phyloP scores from a whole-genome alignment of 2,113 vertebrate genomes.

The Ptychochromis oligacanthus region DNA sequence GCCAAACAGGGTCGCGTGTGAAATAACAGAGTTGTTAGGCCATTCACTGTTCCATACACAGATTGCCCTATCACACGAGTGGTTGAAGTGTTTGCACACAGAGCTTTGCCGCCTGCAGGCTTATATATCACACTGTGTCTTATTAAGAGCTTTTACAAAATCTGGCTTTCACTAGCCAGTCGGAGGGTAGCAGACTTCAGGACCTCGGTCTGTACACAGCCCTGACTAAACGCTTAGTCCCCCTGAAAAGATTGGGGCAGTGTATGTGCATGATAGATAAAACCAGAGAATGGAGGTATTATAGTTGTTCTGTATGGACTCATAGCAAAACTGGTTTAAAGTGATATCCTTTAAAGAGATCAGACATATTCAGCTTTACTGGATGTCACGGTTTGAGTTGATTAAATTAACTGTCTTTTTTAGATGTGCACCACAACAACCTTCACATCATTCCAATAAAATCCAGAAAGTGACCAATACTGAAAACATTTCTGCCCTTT shows the following conservation, averaged over 20 bases:
- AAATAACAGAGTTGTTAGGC: conserved; percentile 75
- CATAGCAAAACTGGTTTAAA: conserved; percentile 44
- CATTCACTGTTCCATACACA: conserved; percentile 65
- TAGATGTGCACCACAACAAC: conserved; percentile 36
- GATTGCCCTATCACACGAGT: conserved; percentile 70
- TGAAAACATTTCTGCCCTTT: conserved; percentile 6
- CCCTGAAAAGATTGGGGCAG: conserved; percentile 48
- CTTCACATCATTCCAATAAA: conserved; percentile 15
- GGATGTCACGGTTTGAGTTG: conserved; percentile 68
- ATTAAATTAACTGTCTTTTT: conserved; percentile 59
- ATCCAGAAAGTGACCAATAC: conserved; percentile 22
- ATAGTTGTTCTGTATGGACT: conserved; percentile 48
- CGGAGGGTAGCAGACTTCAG: conserved; percentile 54
- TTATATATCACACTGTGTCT: conserved; percentile 76
- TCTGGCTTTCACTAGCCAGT: conserved; percentile 71
- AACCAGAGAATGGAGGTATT: conserved; percentile 55
- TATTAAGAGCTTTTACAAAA: conserved; percentile 79
- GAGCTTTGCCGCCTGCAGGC: conserved; percentile 70
- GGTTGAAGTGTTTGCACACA: conserved; percentile 74
- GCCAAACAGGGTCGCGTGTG: conserved; percentile 77
- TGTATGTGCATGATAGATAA: conserved; percentile 65
- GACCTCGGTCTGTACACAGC: conserved; percentile 56
- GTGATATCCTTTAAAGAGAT: conserved; percentile 53
- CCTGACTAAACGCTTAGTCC: conserved; percentile 49
- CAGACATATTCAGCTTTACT: conserved; percentile 46